phyloP scores from a whole-genome alignment of 2,113 vertebrate genomes.

The Microcebus tavaratra region DNA sequence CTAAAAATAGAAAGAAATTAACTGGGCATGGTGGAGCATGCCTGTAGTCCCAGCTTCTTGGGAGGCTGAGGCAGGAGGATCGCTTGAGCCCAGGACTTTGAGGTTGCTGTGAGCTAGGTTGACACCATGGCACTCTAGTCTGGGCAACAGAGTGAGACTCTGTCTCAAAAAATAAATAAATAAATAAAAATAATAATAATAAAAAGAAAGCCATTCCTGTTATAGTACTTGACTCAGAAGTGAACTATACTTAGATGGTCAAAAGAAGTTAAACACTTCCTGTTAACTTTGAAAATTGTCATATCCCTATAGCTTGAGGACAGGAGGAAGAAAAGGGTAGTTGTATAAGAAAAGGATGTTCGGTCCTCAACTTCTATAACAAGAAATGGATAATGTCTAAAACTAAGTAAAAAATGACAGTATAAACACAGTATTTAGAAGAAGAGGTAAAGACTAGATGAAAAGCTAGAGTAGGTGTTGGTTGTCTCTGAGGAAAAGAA shows the following conservation, averaged over 20 bases:
- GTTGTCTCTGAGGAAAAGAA: neutral
- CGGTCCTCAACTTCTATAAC: neutral
- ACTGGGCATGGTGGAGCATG: too few relatives aligned
- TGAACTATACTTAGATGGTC: neutral
- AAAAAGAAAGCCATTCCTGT: neutral
- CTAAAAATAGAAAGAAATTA: too few relatives aligned
- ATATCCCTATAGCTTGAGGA: neutral
- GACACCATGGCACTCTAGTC: too few relatives aligned
- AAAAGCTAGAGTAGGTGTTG: neutral
- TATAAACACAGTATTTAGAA: neutral
- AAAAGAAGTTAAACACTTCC: neutral
- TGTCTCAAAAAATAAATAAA: too few relatives aligned
- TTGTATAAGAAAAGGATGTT: neutral
- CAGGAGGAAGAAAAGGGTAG: neutral
- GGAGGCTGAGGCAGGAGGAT: too few relatives aligned
- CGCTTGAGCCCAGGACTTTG: too few relatives aligned
- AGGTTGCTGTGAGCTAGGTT: too few relatives aligned
- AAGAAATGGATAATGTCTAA: neutral
- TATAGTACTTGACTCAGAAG: neutral
- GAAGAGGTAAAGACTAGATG: neutral
- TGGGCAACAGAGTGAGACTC: too few relatives aligned
- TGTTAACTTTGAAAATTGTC: neutral
- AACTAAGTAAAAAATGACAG: neutral
- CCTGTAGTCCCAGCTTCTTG: too few relatives aligned
- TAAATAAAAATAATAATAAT: too few relatives aligned